A percentile compares a stretch with the other conserved stretches of the same genome.
Conservation (phyloP, 1,140 invertebrate species). For the Drosophila trapezifrons region DNA sequence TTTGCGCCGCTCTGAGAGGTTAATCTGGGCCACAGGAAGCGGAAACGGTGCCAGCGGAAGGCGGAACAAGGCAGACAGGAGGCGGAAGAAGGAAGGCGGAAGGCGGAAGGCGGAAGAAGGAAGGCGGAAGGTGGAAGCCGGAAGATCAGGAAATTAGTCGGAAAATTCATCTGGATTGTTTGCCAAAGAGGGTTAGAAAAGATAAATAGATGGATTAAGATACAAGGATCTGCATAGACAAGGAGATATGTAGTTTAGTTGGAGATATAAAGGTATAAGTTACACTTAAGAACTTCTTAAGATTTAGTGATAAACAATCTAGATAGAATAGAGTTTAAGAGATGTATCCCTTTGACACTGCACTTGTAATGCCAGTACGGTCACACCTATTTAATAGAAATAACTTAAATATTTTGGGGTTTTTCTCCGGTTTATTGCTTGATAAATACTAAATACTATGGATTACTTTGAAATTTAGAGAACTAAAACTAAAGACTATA, state of each 20-base stretch:
- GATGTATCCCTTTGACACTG: not conserved
- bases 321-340: not conserved
- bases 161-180: conserved; percentile 37
- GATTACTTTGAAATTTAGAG: conserved; percentile 37
- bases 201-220: conserved; percentile 21
- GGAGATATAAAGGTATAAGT: not conserved
- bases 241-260: not conserved
- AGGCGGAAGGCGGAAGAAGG: conserved; percentile 31
- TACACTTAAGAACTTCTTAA: not conserved
- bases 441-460: not conserved
- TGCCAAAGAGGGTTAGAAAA: conserved; percentile 12
- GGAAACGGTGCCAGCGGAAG: conserved; percentile 45
- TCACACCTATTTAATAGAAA: not conserved
- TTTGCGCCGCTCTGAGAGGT: conserved; percentile 64
- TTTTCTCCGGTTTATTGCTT: conserved; percentile 42
- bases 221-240: not conserved
- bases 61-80: conserved; percentile 17
- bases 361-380: not conserved
- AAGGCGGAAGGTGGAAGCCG: conserved; percentile 31
- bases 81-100: conserved; percentile 6
- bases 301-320: not conserved
- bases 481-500: conserved; percentile 31
- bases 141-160: conserved; percentile 36
- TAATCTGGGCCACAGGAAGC: conserved; percentile 72
- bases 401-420: not conserved